Percentiles rank a stretch among this genome's conserved stretches.
These are phyloP conservation scores for Toxotes lorentzi DNA, from an alignment of 2,797 vertebrate genomes.

Conservation along the genomic window DNA sequence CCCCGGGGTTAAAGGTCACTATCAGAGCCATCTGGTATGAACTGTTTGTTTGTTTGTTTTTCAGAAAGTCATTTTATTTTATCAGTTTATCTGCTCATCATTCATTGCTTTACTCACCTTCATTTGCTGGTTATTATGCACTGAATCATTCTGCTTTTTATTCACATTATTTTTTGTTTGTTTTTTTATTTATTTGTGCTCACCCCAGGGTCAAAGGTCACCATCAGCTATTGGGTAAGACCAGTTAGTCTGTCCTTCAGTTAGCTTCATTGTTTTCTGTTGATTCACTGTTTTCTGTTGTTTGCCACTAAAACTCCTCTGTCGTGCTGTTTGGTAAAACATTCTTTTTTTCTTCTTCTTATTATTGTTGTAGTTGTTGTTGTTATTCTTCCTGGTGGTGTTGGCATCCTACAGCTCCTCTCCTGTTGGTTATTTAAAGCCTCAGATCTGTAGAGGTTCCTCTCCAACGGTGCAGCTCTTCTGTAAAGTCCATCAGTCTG, in stretches of 20 bases:
- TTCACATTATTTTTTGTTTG: slow-evolving; percentile 62
- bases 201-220: slow-evolving; percentile 79
- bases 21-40: slow-evolving; percentile 97
- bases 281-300: slow-evolving; percentile 52
- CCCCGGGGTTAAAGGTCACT: slow-evolving; percentile 95
- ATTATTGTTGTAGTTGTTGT: background rate
- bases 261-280: slow-evolving; percentile 62
- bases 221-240: slow-evolving; percentile 79
- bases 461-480: background rate
- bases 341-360: background rate
- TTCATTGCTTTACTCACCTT: slow-evolving; percentile 65
- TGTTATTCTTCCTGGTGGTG: background rate
- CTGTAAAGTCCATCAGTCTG: background rate
- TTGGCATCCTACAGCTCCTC: background rate
- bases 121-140: slow-evolving; percentile 60
- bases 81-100: slow-evolving; percentile 23
- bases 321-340: slow-evolving; percentile 25
- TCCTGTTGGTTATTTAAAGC: background rate
- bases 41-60: background rate
- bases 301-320: slow-evolving; percentile 22
- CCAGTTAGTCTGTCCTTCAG: slow-evolving; percentile 64
- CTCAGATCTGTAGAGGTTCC: background rate
- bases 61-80: slow-evolving; percentile 7
- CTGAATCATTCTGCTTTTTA: slow-evolving; percentile 69
- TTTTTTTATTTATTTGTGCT: slow-evolving; percentile 72